A percentile compares a stretch with the other conserved stretches of the same genome.
Evolutionary conservation across 1,140 invertebrate species (phyloP).

Genomic region (Nephila pilipes): DNA sequence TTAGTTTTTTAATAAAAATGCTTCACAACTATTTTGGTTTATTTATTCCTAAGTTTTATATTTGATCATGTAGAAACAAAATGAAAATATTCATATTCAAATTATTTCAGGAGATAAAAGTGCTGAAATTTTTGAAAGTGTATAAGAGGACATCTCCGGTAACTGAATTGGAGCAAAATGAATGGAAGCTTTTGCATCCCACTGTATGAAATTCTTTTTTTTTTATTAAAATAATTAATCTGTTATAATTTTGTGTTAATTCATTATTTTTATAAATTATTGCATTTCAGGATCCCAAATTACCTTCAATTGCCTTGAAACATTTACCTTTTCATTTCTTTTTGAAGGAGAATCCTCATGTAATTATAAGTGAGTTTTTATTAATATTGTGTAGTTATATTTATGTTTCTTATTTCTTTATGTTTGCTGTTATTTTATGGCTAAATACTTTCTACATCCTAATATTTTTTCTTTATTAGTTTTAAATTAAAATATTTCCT

Average conservation of each 20-base stretch:
- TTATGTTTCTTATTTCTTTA: too few relatives aligned
- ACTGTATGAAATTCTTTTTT: background rate
- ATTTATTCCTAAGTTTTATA: too few relatives aligned
- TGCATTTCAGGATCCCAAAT: slow-evolving; percentile 5
- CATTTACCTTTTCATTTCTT: slow-evolving; percentile 36
- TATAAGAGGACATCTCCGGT: slow-evolving; percentile 27
- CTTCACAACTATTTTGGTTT: too few relatives aligned
- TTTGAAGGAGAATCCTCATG: background rate
- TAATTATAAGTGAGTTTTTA: slow-evolving; percentile 5
- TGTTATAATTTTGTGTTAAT: background rate
- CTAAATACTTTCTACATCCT: too few relatives aligned
- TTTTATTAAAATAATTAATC: background rate
- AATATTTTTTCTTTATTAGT: too few relatives aligned
- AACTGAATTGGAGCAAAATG: background rate
- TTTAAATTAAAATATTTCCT: too few relatives aligned
- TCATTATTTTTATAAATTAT: background rate
- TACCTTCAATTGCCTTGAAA: background rate
- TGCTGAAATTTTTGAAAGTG: slow-evolving; percentile 36
- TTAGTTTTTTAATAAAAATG: too few relatives aligned
- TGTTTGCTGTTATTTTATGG: too few relatives aligned
- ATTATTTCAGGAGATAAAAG: background rate
- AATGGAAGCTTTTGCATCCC: slow-evolving; percentile 14
- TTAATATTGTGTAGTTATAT: too few relatives aligned
- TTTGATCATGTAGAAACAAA: too few relatives aligned
- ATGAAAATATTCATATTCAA: too few relatives aligned